Conservation (phyloP, 1,140 invertebrate species). For the Papilio machaon region DNA sequence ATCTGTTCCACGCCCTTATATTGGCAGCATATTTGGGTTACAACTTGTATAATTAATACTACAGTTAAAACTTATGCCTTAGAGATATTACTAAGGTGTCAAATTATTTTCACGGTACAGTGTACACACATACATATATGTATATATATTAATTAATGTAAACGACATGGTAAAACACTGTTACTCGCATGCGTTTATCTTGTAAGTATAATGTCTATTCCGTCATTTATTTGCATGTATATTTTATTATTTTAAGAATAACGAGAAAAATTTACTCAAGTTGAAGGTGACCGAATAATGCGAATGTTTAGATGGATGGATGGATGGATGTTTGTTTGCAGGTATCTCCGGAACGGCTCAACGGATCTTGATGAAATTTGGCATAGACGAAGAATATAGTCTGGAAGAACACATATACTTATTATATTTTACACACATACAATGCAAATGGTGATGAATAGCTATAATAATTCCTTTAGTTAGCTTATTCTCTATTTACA, state of each 20-base stretch:
- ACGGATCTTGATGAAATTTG: no score
- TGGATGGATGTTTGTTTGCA: no score
- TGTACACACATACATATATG: neutral
- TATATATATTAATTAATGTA: neutral
- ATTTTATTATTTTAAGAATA: neutral
- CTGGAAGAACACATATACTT: no score
- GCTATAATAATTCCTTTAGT: slow-evolving; percentile 2
- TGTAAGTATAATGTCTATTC: neutral
- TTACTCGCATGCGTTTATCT: neutral
- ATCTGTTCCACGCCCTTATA: no score
- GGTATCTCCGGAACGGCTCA: no score
- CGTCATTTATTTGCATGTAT: neutral
- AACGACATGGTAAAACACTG: neutral
- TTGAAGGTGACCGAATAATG: neutral
- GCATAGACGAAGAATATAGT: no score
- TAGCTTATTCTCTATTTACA: slow-evolving; percentile 12
- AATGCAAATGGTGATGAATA: neutral
- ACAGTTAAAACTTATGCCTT: no score
- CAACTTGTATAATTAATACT: no score
- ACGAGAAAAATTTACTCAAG: neutral
- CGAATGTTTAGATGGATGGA: neutral
- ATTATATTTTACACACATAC: no score
- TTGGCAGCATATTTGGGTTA: no score
- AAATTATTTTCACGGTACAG: neutral
- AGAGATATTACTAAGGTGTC: neutral